These are phyloP conservation scores for Cotesia congregata DNA, from an alignment of 2,888 invertebrate genomes.

Conservation along the genomic window DNA sequence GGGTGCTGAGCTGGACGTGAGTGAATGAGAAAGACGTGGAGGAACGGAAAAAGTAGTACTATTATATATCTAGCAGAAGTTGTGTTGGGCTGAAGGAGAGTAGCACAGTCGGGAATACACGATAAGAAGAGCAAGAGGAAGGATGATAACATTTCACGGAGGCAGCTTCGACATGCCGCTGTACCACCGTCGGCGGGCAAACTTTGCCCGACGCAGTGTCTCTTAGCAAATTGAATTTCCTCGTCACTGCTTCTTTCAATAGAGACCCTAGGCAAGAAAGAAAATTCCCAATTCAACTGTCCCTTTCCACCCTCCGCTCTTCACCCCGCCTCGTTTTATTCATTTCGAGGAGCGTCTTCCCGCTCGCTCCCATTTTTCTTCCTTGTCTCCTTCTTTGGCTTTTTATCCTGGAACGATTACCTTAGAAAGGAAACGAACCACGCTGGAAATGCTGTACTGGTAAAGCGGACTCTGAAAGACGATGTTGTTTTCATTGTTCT, in stretches of 20 bases:
- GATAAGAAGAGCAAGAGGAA: not conserved
- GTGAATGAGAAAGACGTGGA: constrained; percentile 45
- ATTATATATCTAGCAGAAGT: not conserved
- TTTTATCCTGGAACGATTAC: constrained; percentile 30
- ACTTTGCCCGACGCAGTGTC: constrained; percentile 47
- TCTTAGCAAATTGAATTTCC: constrained; percentile 50
- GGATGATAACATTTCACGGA: constrained; percentile 50
- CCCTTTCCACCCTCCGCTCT: not conserved
- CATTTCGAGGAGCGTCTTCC: not conserved
- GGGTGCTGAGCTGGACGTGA: constrained; percentile 48
- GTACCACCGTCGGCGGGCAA: constrained; percentile 39
- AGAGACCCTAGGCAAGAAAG: constrained; percentile 20
- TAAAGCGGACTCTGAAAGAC: not conserved
- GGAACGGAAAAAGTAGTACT: constrained; percentile 38
- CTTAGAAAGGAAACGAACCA: constrained; percentile 16
- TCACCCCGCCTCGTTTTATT: not conserved
- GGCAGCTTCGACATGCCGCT: constrained; percentile 41
- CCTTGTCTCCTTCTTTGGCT: constrained; percentile 6
- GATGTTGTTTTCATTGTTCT: constrained; percentile 28
- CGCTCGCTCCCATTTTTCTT: not conserved
- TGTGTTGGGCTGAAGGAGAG: not conserved
- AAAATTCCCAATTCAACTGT: constrained; percentile 20
- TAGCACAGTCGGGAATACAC: not conserved
- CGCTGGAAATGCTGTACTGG: not conserved
- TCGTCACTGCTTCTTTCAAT: constrained; percentile 39